Evolutionary conservation across 1,140 invertebrate species (phyloP), one percentile per base, ranked within the genome.

Genomic region (Sitophilus oryzae): DNA sequence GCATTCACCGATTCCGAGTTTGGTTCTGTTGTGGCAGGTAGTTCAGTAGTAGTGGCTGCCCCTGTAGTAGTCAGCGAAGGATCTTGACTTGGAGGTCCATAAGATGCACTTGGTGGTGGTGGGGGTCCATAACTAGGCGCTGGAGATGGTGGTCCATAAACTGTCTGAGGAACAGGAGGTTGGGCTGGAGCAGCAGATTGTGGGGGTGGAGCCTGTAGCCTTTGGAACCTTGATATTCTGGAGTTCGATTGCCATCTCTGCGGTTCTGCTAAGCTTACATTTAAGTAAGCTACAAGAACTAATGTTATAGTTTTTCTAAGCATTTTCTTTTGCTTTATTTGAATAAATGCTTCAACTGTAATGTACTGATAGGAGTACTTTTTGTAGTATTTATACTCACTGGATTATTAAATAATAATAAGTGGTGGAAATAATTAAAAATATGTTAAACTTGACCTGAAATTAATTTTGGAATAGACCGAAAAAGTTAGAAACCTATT

Each of bases 101-200:
- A 41, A 9, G 25, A 36, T 10, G 49, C 19, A 4, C 30, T 14
- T 14, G 45, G 23, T 35, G 25, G 16, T 10, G 52, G 35, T 21
- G 52, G 40, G 19, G 52, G 25, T 19, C 51, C 51, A 30, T 44
- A 53, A 21, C 51, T 53, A 8, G 52, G 52, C 18, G 52, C 44
- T 1, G 45, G 44, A 6, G 51, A 37, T 37, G 52, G 52, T 14
- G 52, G 44, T 6, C 52, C 44, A 36, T 47, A 55, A 15, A 40
- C 44, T 9, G 35, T 47, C 11, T 53, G 52, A 19, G 22, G 52
- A n/a, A 48, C 44, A 16, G 25, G 44, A 8, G 25, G 23, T 35
- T 46, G 44, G 14, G 15, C 10, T 19, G 30, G 23, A 10, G 15
- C 15, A 2, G 44, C 23, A 25, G 42, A 22, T 25, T 23, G 44